phyloP scores from a whole-genome alignment of 2,888 invertebrate genomes.

The Cyaniris semiargus region DNA sequence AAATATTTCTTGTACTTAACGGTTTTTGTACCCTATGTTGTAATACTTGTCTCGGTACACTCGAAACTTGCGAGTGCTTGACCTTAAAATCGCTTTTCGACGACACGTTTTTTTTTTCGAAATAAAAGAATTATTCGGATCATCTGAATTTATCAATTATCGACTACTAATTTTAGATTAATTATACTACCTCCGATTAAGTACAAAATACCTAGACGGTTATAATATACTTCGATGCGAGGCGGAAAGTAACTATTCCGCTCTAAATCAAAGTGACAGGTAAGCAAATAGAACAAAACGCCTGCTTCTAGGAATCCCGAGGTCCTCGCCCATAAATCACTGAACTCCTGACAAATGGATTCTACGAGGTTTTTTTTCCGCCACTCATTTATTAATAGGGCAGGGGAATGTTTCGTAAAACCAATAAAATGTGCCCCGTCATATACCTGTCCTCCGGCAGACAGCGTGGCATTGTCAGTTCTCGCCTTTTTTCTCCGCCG shows the following conservation, averaged over 20 bases:
- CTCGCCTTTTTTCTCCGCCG: conserved; percentile 52
- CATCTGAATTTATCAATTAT: not conserved
- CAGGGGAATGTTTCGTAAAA: conserved; percentile 79
- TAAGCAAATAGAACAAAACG: conserved; percentile 80
- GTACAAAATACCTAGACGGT: conserved; percentile 5
- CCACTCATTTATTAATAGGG: conserved; percentile 80
- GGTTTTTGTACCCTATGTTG: not conserved
- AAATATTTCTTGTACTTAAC: not conserved
- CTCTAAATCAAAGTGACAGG: conserved; percentile 78
- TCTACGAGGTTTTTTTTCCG: conserved; percentile 74
- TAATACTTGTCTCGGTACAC: not conserved
- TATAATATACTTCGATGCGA: conserved; percentile 39
- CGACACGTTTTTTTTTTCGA: not conserved
- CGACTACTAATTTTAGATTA: not conserved
- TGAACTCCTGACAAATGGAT: conserved; percentile 77
- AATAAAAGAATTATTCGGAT: not conserved
- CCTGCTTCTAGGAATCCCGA: conserved; percentile 74
- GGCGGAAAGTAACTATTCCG: conserved; percentile 47
- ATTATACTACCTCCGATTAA: not conserved
- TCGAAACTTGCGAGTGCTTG: not conserved
- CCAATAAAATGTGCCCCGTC: conserved; percentile 80
- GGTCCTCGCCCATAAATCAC: conserved; percentile 78
- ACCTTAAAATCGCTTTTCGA: not conserved
- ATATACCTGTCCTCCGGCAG: conserved; percentile 78
- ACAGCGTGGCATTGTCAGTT: conserved; percentile 78